Base-by-base conservation (phyloP, 2,113 vertebrate genomes). In the Parus major region DNA sequence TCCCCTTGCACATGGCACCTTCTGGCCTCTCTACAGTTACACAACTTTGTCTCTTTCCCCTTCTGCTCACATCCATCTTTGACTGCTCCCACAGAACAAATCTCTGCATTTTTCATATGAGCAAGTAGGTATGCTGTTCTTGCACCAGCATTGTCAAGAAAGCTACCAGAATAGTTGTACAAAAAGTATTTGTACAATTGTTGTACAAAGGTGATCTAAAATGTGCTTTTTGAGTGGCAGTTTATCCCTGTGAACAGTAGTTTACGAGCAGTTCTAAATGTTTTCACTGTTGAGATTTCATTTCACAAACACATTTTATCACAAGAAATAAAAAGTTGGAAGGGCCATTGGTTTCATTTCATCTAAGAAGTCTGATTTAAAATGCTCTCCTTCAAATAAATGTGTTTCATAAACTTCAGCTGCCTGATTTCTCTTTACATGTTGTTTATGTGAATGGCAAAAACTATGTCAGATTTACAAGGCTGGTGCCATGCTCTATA, bases 311-410 rank as follows among this genome's bases (percentile, higher is more conserved):
- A 75, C 33, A 6, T 95, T 94, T 95, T 85, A 88, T 86, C 86
- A 80, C 1, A 15, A 92, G 61, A 91, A 96, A 96, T 96, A 98
- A 94, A 97, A 97, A 55, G 64, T 77, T 97, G 93, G 90, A 95
- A 93, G 91, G 95, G 80, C 91, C 86, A 84, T 93, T 93, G 83
- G 76, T 96, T 97, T 97, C 19, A 88, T 95, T 82, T 94, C 3
- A 96, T 88, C 77, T 72, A 69, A 61, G 64, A 91, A 55, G n/a
- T 96, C 55, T 93, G n/a, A 90, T 95, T 93, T 92, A 96, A 93
- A 96, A 86, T 72, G 83, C 42, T 79, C 80, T 86, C 78, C 65
- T 95, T 94, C 79, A 93, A 90, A 94, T 93, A 86, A 85, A 89
- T 35, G 52, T 60, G 63, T 92, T 95, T 95, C 52, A 82, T 90